Evolutionary conservation across 2,113 vertebrate genomes (phyloP), one percentile per base, ranked within the genome.

Genomic region (Cephalopholis sonnerati): DNA sequence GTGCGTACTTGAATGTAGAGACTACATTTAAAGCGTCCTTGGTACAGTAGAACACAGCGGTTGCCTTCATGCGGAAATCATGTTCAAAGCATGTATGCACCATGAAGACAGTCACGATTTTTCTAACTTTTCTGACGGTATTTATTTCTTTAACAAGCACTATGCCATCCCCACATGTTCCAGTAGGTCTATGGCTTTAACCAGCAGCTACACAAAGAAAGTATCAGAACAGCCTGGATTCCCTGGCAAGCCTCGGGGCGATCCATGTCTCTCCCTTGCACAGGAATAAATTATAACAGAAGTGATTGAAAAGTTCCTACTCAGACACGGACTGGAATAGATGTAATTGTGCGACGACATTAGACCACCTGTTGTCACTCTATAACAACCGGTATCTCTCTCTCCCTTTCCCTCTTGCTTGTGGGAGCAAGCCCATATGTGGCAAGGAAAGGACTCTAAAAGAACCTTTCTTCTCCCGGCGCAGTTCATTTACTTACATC

Each of bases 391-490:
- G 6, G 8, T 81, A 75, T 88, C 77, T 79, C 68, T 84, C 81
- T 87, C 78, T 83, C 74, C 57, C 72, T 36, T 17, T 76, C 72
- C 75, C 39, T 72, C 71, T 80, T 77, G 76, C 81, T 85, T 69
- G 83, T 93, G 92, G 91, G 93, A 94, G 73, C 83, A 11, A 89
- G 85, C 77, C 91, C 93, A 92, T 90, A 92, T 93, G 88, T 88
- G 90, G 72, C 64, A 27, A 71, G 85, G 79, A 91, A 85, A 82
- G 70, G 72, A 86, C 72, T 89, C 73, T 88, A 87, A 93, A 91
- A 83, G 82, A 88, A 74, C 82, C 87, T 93, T 93, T 93, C 86
- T 93, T 93, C 85, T 88, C 77, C 57, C 71, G 81, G 57, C 79
- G 25, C 85, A 83, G 74, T 89, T 91, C 93, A 93, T 93, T 91